These are phyloP conservation scores for Entomobrya proxima DNA, from an alignment of 2,888 invertebrate genomes.

Conservation along the genomic window DNA sequence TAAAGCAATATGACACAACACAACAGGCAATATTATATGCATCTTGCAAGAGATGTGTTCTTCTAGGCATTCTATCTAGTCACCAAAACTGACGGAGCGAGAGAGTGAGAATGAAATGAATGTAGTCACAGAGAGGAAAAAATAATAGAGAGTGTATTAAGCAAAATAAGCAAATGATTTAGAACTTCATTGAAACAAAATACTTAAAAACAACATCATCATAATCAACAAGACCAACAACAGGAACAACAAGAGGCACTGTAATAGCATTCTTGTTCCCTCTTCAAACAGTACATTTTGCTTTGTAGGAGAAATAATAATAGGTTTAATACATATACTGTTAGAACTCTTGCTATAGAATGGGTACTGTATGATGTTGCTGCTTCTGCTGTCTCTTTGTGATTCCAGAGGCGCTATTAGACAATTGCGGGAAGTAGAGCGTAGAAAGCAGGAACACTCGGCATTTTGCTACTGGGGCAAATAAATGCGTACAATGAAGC, in stretches of 20 bases:
- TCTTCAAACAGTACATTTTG: background rate
- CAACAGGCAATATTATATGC: too few species aligned
- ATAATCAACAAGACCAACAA: slow-evolving; percentile 12
- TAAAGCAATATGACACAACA: background rate
- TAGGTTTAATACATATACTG: background rate
- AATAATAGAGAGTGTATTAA: slow-evolving; percentile 21
- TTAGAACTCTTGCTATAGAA: background rate
- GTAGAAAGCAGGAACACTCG: slow-evolving; percentile 41
- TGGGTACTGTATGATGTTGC: background rate
- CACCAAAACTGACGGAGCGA: slow-evolving; percentile 31
- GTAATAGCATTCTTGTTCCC: background rate
- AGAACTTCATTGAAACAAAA: slow-evolving; percentile 46
- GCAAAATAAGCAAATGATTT: slow-evolving; percentile 49
- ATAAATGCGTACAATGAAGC: slow-evolving; percentile 25
- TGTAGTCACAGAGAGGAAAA: slow-evolving; percentile 1
- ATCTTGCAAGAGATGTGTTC: too few species aligned
- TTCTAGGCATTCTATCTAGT: background rate
- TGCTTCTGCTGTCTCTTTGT: slow-evolving; percentile 9
- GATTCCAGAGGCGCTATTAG: slow-evolving; percentile 36
- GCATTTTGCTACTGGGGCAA: slow-evolving; percentile 39
- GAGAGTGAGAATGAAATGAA: slow-evolving; percentile 45
- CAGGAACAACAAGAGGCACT: background rate
- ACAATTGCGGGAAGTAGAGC: slow-evolving; percentile 51
- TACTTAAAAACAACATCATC: slow-evolving; percentile 34
- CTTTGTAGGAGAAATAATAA: slow-evolving; percentile 11